These are phyloP conservation scores for Xiphophorus couchianus DNA, from an alignment of 2,113 vertebrate species.

Conservation along the genomic window DNA sequence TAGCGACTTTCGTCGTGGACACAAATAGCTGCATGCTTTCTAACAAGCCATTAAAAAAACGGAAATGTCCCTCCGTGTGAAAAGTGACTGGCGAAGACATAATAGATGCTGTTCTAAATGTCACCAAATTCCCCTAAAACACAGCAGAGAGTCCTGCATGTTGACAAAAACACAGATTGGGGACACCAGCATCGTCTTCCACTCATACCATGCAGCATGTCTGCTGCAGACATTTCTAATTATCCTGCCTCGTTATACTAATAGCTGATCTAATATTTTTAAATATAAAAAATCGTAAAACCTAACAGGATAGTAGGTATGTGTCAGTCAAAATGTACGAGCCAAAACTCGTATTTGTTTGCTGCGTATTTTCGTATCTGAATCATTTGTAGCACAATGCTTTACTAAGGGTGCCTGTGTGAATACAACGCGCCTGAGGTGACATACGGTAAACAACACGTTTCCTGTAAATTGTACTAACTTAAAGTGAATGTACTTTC, in stretches of 20 bases:
- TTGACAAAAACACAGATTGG: conserved; percentile 16
- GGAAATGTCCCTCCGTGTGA: conserved; percentile 13
- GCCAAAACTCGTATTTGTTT: background rate
- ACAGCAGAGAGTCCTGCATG: background rate
- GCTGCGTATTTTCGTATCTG: background rate
- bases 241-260: background rate
- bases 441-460: too few relatives aligned
- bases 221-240: conserved; percentile 10
- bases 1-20: conserved; percentile 5
- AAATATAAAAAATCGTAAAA: background rate
- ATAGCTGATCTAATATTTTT: background rate
- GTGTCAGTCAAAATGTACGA: background rate
- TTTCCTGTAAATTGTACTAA: background rate
- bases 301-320: background rate
- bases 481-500: background rate
- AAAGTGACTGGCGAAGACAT: conserved; percentile 22
- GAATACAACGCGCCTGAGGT: too few relatives aligned
- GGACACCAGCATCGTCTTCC: background rate
- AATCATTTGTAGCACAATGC: background rate
- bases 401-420: background rate
- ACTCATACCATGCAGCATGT: background rate
- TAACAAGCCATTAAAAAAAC: conserved; percentile 60
- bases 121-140: conserved; percentile 3
- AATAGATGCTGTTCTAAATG: conserved; percentile 31
- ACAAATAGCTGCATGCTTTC: conserved; percentile 19